These are phyloP conservation scores for Tupiocoris notatus DNA, from an alignment of 2,888 invertebrate genomes.

Conservation along the genomic window DNA sequence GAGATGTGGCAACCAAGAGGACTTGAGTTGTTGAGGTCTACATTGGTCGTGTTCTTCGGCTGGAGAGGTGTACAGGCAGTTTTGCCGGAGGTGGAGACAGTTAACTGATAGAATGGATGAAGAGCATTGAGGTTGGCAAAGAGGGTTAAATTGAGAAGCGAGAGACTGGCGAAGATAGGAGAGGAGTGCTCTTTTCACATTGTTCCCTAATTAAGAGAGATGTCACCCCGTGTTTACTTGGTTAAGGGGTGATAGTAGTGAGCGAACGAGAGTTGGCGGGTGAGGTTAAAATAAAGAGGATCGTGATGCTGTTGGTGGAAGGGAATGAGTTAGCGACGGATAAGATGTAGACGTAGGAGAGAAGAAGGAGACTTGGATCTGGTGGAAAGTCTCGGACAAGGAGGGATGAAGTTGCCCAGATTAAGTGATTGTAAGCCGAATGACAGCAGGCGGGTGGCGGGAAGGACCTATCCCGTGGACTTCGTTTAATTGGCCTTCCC, in stretches of 20 bases:
- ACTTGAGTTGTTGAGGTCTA: no score
- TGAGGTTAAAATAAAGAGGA: neutral
- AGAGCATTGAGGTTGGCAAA: neutral
- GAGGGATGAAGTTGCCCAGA: conserved; percentile 30
- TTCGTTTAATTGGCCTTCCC: conserved; percentile 29
- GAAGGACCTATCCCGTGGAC: conserved; percentile 28
- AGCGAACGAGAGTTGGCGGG: neutral
- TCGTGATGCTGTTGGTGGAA: neutral
- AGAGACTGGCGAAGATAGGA: neutral
- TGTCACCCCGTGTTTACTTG: conserved; percentile 38
- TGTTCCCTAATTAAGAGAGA: conserved; percentile 38
- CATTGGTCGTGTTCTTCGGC: no score
- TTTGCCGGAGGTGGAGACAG: no score
- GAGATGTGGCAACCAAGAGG: no score
- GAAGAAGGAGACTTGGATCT: neutral
- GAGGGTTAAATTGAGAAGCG: conserved; percentile 1
- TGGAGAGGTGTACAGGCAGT: no score
- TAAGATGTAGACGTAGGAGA: neutral
- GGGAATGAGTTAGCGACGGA: neutral
- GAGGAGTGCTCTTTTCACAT: conserved; percentile 18
- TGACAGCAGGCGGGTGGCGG: neutral
- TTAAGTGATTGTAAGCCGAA: conserved; percentile 37
- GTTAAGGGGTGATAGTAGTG: neutral
- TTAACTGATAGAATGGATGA: no score
- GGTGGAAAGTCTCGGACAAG: neutral